These are phyloP conservation scores for Philonicus albiceps DNA, from an alignment of 2,888 invertebrate genomes.

Conservation along the genomic window DNA sequence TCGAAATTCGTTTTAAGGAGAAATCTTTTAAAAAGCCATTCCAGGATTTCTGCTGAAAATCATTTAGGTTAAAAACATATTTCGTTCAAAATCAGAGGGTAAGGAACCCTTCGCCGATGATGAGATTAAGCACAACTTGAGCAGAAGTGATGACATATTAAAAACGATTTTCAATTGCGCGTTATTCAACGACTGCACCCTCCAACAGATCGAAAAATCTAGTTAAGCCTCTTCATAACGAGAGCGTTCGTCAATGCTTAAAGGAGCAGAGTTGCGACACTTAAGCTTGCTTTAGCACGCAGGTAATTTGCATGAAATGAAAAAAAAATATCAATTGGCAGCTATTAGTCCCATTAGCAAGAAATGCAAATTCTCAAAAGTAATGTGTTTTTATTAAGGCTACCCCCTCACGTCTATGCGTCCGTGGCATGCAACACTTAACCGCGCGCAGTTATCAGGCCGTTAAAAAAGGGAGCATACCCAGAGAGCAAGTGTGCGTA, in stretches of 20 bases:
- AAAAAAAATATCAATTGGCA: neutral
- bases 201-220: neutral
- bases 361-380: neutral
- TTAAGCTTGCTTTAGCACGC: neutral
- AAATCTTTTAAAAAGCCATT: neutral
- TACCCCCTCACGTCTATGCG: neutral
- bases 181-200: neutral
- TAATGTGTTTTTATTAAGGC: neutral
- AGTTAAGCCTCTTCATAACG: neutral
- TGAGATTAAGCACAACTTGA: slow-evolving; percentile 1
- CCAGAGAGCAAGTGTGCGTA: neutral
- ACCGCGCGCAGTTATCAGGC: neutral
- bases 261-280: neutral
- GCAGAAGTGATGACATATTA: slow-evolving; percentile 26
- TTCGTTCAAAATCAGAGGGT: neutral
- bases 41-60: neutral
- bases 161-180: neutral
- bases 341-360: neutral
- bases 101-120: neutral
- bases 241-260: neutral
- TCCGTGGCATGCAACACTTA: neutral
- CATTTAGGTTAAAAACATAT: neutral
- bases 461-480: neutral
- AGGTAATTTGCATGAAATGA: neutral
- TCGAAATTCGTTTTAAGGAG: too few species aligned